These are phyloP conservation scores for Ctenoplectra terminalis DNA, from an alignment of 1,140 invertebrate genomes.

Conservation along the genomic window DNA sequence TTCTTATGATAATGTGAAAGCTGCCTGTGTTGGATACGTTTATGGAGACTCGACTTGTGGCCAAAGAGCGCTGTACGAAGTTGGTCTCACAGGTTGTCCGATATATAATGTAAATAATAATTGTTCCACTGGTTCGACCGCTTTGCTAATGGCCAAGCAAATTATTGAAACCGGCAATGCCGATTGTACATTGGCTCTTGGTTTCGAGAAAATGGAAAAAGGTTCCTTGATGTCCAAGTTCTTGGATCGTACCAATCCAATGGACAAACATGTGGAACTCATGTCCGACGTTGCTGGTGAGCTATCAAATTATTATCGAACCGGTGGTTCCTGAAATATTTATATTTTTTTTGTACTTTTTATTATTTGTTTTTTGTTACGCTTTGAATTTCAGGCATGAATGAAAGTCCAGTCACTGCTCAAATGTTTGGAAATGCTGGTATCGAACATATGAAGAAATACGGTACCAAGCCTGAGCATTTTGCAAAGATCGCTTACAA, in stretches of 20 bases:
- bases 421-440: conserved; percentile 99
- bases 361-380: background rate
- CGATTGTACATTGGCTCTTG: conserved; percentile 95
- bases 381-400: conserved; percentile 81
- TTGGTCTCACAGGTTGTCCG: conserved; percentile 98
- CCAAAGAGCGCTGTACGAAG: conserved; percentile 96
- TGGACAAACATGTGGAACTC: conserved; percentile 95
- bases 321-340: background rate
- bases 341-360: background rate
- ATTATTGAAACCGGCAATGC: conserved; percentile 92
- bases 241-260: conserved; percentile 94
- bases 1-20: conserved; percentile 91
- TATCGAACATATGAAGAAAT: conserved; percentile 98
- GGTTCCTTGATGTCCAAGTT: conserved; percentile 93
- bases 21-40: conserved; percentile 97
- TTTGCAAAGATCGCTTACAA: conserved; percentile 99
- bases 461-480: conserved; percentile 95
- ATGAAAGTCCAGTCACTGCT: conserved; percentile 92
- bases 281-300: conserved; percentile 92
- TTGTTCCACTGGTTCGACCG: conserved; percentile 97
- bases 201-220: conserved; percentile 99
- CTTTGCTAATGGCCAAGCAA: conserved; percentile 95
- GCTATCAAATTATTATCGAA: background rate
- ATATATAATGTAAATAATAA: conserved; percentile 99
- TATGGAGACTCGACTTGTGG: conserved; percentile 98